A percentile compares a stretch with the other conserved stretches of the same genome.
These are phyloP conservation scores for Diceros bicornis DNA, from an alignment of 2,797 vertebrate species.

Conservation along the genomic window DNA sequence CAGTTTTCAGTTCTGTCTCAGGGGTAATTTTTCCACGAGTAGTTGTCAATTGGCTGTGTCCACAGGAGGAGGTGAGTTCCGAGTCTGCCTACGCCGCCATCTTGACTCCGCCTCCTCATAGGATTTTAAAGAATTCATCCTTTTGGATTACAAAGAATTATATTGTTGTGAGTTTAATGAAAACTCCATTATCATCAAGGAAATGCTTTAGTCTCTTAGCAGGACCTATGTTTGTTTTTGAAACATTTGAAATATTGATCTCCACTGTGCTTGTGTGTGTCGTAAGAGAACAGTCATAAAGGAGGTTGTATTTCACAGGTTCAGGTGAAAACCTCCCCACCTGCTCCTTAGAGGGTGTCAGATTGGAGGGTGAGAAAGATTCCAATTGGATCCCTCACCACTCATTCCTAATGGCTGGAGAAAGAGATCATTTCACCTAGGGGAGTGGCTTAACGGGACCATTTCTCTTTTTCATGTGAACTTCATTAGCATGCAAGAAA, in stretches of 20 bases:
- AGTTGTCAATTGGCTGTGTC: no score
- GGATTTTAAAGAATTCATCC: not conserved
- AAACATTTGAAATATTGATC: not conserved
- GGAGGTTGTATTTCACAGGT: not conserved
- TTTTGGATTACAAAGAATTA: not conserved
- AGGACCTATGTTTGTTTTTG: not conserved
- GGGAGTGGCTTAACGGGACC: not conserved
- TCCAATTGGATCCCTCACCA: fast-evolving
- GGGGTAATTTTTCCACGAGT: no score
- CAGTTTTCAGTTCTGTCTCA: no score
- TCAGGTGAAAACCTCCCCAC: not conserved
- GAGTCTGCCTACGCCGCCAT: no score
- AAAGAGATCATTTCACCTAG: not conserved
- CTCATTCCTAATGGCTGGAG: not conserved
- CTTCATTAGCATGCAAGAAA: not conserved
- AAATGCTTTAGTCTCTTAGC: not conserved
- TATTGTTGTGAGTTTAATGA: not conserved
- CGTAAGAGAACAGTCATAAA: not conserved
- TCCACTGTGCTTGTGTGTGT: not conserved
- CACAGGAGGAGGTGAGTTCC: no score
- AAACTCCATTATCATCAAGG: not conserved
- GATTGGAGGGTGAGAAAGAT: not conserved
- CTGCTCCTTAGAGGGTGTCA: not conserved
- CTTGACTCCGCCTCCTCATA: no score
- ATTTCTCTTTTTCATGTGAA: not conserved